Percentiles rank a stretch among this genome's conserved stretches.
Conservation (phyloP, 2,888 invertebrate species). For the Deroplatys truncata region DNA sequence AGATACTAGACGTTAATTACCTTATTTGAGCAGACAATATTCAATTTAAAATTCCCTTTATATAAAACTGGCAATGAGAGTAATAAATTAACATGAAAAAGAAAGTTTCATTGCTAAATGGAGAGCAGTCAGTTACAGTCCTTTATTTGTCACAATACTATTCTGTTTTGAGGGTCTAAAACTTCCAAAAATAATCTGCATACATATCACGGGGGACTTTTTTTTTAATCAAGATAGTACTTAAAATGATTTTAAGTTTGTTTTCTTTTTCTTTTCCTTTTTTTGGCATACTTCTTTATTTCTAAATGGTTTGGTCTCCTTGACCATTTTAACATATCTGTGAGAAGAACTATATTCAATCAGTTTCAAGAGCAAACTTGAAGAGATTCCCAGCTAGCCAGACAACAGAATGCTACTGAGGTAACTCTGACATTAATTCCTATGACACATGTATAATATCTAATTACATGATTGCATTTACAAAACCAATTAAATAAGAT, state of each 20-base stretch:
- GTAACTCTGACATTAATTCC: neutral
- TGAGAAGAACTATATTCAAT: neutral
- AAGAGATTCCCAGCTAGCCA: neutral
- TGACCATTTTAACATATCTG: neutral
- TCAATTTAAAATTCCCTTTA: neutral
- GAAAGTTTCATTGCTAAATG: neutral
- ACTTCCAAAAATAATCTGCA: neutral
- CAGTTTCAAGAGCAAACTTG: neutral
- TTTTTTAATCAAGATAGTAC: neutral
- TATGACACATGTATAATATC: neutral
- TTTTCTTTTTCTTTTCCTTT: neutral
- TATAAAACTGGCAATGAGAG: neutral
- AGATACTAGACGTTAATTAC: neutral
- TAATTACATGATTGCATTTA: neutral
- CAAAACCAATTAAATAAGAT: neutral
- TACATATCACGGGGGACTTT: neutral
- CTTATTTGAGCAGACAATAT: neutral
- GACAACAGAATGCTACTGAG: neutral
- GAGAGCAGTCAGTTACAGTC: neutral
- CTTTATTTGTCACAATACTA: neutral
- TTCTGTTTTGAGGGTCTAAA: neutral
- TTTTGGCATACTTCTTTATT: neutral
- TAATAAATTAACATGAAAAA: neutral
- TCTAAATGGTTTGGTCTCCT: neutral
- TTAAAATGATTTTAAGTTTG: neutral